Base-by-base conservation (phyloP, 1,140 invertebrate genomes). In the Drosophila virilis region DNA sequence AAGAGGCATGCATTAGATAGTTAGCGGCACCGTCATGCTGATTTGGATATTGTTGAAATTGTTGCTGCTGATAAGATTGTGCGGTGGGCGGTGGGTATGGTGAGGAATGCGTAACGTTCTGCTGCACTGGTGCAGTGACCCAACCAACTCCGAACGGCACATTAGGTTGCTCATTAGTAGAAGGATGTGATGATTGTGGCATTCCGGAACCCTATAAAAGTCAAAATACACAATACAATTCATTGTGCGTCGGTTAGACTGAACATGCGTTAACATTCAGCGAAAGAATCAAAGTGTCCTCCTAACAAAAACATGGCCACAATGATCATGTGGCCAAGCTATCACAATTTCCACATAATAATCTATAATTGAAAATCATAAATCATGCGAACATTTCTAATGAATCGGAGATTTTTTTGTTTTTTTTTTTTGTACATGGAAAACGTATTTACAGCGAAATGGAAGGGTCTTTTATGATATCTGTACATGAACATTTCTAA, bases 121-220 rank as follows among this genome's bases (percentile, higher is more conserved):
- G 86, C 61, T 79, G 85, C 70, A 89, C 69, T 60, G 91, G 82
- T 57, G 83, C 65, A 64, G 50, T 35, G 17, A 73, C 60, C 88
- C 88, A 92, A 77, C 91, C 91, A 78, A 91, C 89, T 69, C 91
- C 91, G 74, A 92, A 92, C 64, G 88, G 84, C 51, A 80, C 74
- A 40, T 68, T 78, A 46, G 73, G 66, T 66, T 75, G 74, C 67
- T 81, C 74, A 40, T 66, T 78, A 74, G 72, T 65, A 50, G 83
- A 58, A 57, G 75, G 43, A 42, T 80, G 68, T 54, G 76, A 62
- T 58, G 79, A 43, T 38, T 86, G 66, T 81, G 88, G 82, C 85
- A 88, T 88, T 78, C 91, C 90, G 61, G 91, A 76, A 78, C 91
- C 90, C 91, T 92, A 92, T 68, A 91, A 92, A 73, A 85, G 38